phyloP scores from a whole-genome alignment of 2,113 vertebrate species.

The Jaculus jaculus region DNA sequence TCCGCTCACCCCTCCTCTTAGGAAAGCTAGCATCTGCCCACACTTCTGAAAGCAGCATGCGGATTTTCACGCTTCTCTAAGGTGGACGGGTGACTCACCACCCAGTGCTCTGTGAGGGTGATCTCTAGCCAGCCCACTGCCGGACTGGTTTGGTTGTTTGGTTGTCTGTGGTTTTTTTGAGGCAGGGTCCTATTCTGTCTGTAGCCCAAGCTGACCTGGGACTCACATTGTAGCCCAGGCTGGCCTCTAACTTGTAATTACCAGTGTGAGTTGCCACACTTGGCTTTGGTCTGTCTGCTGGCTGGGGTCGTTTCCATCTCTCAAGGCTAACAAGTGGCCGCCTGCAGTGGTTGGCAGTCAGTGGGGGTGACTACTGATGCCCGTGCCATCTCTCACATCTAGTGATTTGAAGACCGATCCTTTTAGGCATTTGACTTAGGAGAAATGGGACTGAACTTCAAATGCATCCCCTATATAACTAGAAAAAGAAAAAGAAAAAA shows the following conservation, averaged over 20 bases:
- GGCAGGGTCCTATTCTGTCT: background rate
- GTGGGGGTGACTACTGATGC: background rate
- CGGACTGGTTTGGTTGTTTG: too few relatives aligned
- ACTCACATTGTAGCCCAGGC: background rate
- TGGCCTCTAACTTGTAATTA: background rate
- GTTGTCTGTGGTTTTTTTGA: background rate
- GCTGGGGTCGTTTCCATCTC: background rate
- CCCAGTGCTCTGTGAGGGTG: background rate
- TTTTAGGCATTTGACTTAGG: background rate
- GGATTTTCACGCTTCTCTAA: background rate
- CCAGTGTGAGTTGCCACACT: background rate
- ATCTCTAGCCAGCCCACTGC: background rate
- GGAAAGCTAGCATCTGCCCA: background rate
- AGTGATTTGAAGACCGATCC: background rate
- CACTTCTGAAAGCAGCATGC: background rate
- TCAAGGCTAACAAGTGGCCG: background rate
- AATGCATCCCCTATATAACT: background rate
- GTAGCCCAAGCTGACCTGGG: background rate
- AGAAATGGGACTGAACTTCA: background rate
- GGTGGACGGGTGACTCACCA: background rate
- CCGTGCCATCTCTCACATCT: background rate
- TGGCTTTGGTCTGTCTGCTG: background rate
- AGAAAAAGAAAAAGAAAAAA: background rate
- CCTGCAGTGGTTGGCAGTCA: too few relatives aligned
- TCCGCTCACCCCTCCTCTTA: background rate